Percentiles rank a stretch among this genome's conserved stretches.
These are phyloP conservation scores for Bombus waltoni DNA, from an alignment of 1,140 invertebrate species.

Conservation along the genomic window DNA sequence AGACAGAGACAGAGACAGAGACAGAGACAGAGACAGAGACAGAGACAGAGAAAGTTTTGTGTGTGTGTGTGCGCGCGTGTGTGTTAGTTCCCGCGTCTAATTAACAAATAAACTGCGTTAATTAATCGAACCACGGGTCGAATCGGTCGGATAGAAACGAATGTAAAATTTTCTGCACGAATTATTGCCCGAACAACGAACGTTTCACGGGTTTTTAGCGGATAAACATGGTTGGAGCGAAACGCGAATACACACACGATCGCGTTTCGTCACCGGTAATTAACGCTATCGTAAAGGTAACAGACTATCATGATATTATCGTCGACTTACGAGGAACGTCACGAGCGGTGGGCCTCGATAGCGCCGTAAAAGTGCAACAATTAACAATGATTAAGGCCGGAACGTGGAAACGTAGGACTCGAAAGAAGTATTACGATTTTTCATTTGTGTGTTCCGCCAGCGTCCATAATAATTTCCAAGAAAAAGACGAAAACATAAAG, in stretches of 20 bases:
- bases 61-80: accelerated
- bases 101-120: neutral
- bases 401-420: neutral
- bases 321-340: neutral
- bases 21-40: too few species aligned
- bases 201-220: neutral
- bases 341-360: slow-evolving; percentile 13
- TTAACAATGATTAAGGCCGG: neutral
- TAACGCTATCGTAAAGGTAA: slow-evolving; percentile 34
- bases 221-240: neutral
- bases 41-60: too few species aligned
- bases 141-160: neutral
- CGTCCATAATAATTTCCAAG: neutral
- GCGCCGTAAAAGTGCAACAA: neutral
- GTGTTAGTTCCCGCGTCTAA: too few species aligned
- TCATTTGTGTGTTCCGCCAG: neutral
- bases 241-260: neutral
- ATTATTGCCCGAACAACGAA: neutral
- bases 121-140: neutral
- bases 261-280: slow-evolving; percentile 37
- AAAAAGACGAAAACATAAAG: too few species aligned
- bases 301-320: slow-evolving; percentile 28
- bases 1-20: too few species aligned
- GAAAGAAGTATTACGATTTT: neutral
- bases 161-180: neutral